These are phyloP conservation scores for Moxostoma hubbsi DNA, from an alignment of 2,797 vertebrate genomes.

Conservation along the genomic window DNA sequence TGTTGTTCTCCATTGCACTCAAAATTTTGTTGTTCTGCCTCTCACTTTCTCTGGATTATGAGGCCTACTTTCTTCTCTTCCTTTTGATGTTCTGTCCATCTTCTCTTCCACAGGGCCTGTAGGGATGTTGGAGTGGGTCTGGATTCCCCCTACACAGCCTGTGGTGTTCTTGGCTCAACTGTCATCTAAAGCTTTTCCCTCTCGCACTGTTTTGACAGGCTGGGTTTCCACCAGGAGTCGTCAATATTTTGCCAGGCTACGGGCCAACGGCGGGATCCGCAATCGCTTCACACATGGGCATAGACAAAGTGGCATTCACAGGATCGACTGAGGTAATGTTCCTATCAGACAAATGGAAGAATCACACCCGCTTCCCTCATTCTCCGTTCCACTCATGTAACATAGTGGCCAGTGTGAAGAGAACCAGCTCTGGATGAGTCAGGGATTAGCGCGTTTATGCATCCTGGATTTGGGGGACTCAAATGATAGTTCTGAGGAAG, in stretches of 20 bases:
- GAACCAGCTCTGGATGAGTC: background rate
- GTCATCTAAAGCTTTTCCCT: conserved; percentile 79
- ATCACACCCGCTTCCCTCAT: conserved; percentile 42
- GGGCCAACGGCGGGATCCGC: conserved; percentile 94
- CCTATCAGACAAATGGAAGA: conserved; percentile 41
- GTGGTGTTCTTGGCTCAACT: conserved; percentile 80
- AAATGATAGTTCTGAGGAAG: conserved; percentile 19
- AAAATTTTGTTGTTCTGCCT: conserved; percentile 54
- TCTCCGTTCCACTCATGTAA: conserved; percentile 49
- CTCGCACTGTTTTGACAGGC: conserved; percentile 89
- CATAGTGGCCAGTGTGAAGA: conserved; percentile 58
- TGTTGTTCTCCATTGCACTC: conserved; percentile 47
- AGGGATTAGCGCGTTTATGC: too few species aligned
- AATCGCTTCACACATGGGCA: conserved; percentile 92
- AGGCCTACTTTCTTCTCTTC: conserved; percentile 66
- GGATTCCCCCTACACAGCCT: conserved; percentile 74
- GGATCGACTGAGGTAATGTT: conserved; percentile 93
- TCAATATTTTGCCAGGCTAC: conserved; percentile 99
- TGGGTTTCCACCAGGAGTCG: conserved; percentile 98
- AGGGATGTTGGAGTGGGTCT: conserved; percentile 75
- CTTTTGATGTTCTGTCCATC: conserved; percentile 74
- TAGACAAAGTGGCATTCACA: conserved; percentile 99
- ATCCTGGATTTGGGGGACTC: background rate
- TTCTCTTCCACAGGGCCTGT: conserved; percentile 62
- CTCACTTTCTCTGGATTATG: conserved; percentile 68